Percentiles rank a stretch among this genome's conserved stretches.
Evolutionary conservation across 2,113 vertebrate species (phyloP).

Genomic region (Dipodomys merriami): DNA sequence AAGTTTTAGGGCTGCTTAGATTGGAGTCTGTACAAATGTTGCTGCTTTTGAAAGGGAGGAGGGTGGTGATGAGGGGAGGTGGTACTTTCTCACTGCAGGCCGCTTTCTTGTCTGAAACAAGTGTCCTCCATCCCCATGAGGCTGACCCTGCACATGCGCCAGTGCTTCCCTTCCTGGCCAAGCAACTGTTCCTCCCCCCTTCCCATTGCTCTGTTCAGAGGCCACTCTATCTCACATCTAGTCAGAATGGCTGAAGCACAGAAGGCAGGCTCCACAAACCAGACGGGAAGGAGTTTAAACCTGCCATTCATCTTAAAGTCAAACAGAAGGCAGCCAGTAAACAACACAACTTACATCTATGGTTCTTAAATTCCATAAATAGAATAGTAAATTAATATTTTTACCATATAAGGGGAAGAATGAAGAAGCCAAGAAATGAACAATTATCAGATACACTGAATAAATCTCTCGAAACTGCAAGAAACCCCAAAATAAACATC

Average conservation of each 20-base stretch:
- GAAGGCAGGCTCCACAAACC: not conserved
- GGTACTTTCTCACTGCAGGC: not conserved
- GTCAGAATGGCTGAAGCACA: not conserved
- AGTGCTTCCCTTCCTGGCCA: not conserved
- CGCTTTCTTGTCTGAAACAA: not conserved
- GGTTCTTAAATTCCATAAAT: constrained; percentile 41
- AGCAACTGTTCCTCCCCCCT: not conserved
- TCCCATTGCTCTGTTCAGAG: not conserved
- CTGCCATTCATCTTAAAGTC: constrained; percentile 26
- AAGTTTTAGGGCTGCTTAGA: constrained; percentile 8
- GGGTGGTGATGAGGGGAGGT: not conserved
- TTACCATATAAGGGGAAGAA: not conserved
- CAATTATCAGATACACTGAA: not conserved
- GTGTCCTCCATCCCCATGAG: not conserved
- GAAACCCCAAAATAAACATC: not conserved
- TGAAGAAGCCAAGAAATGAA: not conserved
- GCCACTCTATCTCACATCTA: not conserved
- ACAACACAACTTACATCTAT: constrained; percentile 30
- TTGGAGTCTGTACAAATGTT: not conserved
- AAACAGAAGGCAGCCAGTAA: constrained; percentile 17
- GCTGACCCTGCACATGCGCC: not conserved
- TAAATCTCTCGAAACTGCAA: constrained; percentile 34
- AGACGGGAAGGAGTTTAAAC: not conserved
- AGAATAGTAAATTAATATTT: constrained; percentile 48
- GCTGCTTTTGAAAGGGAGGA: not conserved